Base-by-base conservation (phyloP, 2,888 invertebrate genomes). In the Argyresthia goedartella region DNA sequence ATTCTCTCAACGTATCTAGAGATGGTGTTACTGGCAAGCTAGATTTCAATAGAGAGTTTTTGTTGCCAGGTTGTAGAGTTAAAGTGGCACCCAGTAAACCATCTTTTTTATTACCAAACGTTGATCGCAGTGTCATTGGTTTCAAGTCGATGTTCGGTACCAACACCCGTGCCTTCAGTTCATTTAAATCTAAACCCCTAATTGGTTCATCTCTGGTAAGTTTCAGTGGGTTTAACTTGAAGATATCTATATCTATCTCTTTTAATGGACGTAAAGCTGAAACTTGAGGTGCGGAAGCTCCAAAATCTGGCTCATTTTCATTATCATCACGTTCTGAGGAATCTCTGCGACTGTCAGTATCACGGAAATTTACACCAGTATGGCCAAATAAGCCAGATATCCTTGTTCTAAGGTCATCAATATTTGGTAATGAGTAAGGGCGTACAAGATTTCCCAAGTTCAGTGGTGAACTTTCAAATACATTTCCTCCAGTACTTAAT, bases 111-210 rank as follows among this genome's bases (percentile, higher is more conserved):
- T 25, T 64, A 8, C 63, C 58, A 14, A 69, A 54, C n/a, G 61
- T 56, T 16, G 75, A 69, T 52, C 69, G 65, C 4, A 69, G 53
- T 50, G 67, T 69, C 10, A 73, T 51, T 49, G 74, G 68, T 55
- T 69, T 72, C 1, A 74, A 53, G 15, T 65, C 59, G 13, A 76
- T 57, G 43, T 68, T 65, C 4, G 76, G 73, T 15, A 68, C 51
- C 1, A 72, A 61, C 39, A 77, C 53, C 59, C 67, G 73, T n/a
- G 69, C 59, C 56, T 63, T 72, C 52, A 64, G 72, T 1, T 68
- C 65, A 52, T 71, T 69, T 42, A 76, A 59, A 54, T 66, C 67
- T 33, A 66, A 51, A 48, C 56, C 62, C 14, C 14, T 33, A 13
- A 42, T 39, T 39, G 16, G 10, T 25, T 25, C 39, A 11, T n/a